Base-by-base conservation (phyloP, 1,140 invertebrate genomes). In the Spodoptera litura region DNA sequence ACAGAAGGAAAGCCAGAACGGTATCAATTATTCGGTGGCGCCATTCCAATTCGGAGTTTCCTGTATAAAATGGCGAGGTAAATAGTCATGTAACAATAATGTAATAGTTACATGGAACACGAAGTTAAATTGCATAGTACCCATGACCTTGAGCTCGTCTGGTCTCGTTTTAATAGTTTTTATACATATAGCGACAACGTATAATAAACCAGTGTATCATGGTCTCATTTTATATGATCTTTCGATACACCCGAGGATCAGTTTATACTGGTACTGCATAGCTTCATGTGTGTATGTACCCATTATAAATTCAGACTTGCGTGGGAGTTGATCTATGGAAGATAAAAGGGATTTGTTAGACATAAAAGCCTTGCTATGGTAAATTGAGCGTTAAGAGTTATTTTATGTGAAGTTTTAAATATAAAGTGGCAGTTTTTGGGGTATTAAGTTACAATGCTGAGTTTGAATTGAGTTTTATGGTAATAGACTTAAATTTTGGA, bases 321-420 rank as follows among this genome's bases (percentile, higher is more conserved):
- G 73, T 75, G 73, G 59, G 73, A 75, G 73, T 53, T 62, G 73
- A 75, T 75, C 59, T 64, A 38, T 52, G n/a, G 11, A 55, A 52
- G 73, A 75, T 75, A 75, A 75, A 70, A 70, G 66, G 66, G 27
- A 49, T 53, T 52, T 38, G 49, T 64, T 35, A 49, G 12, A 52
- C 49, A 70, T 51, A 68, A 66, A 68, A 53, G 64, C 64, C 49
- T 68, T 27, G 49, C 49, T 53, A 27, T 27, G 44, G 44, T 25
- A 25, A 51, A 52, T 68, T 52, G 20, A 52, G 25, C 49, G 49
- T 52, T 27, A 13, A 20, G 11, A 52, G 64, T 20, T 53, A 11
- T 13, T 53, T 52, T 27, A 44, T 44, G 6, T 1, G 4, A 6
- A 44, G 38, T 6, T 44, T 44, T 44, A 9, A 44, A 44, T 44